Conservation (phyloP, 2,797 vertebrate genomes). For the Cryptoblepharus egeriae region DNA sequence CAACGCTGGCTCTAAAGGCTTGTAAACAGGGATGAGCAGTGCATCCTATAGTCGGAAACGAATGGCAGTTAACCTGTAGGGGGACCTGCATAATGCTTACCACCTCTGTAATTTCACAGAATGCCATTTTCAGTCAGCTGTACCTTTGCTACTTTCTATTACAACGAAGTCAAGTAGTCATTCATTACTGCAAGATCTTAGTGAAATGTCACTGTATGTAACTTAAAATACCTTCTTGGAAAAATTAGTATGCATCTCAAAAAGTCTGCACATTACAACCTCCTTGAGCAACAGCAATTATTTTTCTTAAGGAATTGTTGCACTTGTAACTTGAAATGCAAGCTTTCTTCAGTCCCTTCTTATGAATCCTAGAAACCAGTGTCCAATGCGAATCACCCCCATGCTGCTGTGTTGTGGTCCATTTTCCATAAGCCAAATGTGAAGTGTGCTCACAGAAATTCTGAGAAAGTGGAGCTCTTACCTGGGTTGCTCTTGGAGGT, state of each 20-base stretch:
- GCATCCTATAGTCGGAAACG: too few species aligned
- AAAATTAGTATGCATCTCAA: constrained; percentile 15
- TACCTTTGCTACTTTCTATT: neutral
- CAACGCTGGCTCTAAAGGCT: too few species aligned
- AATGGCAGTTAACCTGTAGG: too few species aligned
- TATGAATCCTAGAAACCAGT: neutral
- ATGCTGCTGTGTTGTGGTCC: neutral
- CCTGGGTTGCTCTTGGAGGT: constrained; percentile 93
- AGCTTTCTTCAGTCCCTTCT: neutral
- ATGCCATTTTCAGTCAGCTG: neutral
- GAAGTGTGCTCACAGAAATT: too few species aligned
- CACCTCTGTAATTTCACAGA: neutral
- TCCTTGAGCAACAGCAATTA: constrained; percentile 19
- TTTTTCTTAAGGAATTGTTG: neutral
- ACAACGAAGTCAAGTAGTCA: neutral
- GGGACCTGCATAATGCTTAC: neutral
- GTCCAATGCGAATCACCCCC: fast-evolving
- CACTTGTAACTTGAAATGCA: neutral
- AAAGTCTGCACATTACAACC: neutral
- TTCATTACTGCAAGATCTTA: neutral
- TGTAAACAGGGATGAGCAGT: too few species aligned
- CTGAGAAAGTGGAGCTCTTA: constrained; percentile 64
- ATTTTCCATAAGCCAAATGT: fast-evolving
- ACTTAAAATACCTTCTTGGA: neutral
- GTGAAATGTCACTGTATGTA: neutral